These are phyloP conservation scores for Drosophila pseudoobscura DNA, from an alignment of 1,140 invertebrate species.

Conservation along the genomic window DNA sequence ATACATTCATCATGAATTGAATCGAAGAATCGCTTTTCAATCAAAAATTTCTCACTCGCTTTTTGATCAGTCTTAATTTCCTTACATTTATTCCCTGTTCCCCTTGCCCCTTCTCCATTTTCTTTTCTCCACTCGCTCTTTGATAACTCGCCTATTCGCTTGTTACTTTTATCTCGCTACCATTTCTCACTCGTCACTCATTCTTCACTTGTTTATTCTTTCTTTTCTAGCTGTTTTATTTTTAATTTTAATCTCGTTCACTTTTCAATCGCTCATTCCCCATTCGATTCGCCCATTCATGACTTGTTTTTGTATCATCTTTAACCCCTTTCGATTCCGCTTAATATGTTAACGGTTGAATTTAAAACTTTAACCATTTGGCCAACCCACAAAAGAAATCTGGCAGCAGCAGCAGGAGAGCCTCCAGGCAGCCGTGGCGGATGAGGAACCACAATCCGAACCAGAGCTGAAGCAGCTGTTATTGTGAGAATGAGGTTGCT, in stretches of 20 bases:
- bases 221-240: no score
- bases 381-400: conserved; percentile 15
- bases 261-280: background rate
- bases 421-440: conserved; percentile 19
- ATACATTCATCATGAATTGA: background rate
- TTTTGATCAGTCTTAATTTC: no score
- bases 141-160: no score
- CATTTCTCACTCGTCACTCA: no score
- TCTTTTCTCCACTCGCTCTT: no score
- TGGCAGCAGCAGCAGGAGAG: conserved; percentile 38
- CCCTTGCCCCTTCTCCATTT: no score
- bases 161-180: no score
- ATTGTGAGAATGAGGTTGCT: conserved; percentile 4
- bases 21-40: background rate
- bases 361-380: conserved; percentile 20
- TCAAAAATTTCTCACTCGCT: background rate
- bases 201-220: no score
- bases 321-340: background rate
- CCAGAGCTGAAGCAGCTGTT: conserved; percentile 10
- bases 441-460: conserved; percentile 11
- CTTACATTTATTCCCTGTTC: no score
- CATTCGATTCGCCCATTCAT: background rate
- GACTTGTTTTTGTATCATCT: background rate
- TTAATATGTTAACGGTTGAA: conserved; percentile 4
- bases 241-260: no score